Base-by-base conservation (phyloP, 2,797 vertebrate species). In the Tinamus major region DNA sequence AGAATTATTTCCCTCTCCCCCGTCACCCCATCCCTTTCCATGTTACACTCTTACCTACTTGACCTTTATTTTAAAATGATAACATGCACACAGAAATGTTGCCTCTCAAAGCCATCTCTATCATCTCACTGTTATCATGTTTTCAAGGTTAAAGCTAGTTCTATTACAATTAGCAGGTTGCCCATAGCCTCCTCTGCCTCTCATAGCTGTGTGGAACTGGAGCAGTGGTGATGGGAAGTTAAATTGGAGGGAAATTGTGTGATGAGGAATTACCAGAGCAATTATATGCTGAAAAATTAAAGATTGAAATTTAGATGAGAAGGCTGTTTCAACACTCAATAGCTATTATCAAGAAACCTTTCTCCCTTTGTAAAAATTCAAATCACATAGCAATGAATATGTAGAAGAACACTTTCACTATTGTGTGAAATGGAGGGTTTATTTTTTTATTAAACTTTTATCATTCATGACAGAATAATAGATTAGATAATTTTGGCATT, bases 401-500 rank as follows among this genome's bases (percentile, higher is more conserved):
- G 68, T 41, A 62, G 78, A 74, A 67, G 33, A 87, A 76, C 49
- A 27, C 41, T 77, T 71, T 68, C 74, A 31, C 64, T 79, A 15
- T 59, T 63, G 49, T 58, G 51, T 79, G 87, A 67, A 89, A 92
- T 23, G 17, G 24, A 58, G n/a, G 19, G 27, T 29, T 55, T 31
- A 46, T 87, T 76, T 85, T 85, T 70, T 85, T 89, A 77, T 56
- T 56, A 31, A 56, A 85, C 62, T 82, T 90, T 92, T 81, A 79
- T 90, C 71, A 89, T 79, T 86, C 85, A 15, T 65, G 83, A 93
- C 80, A 83, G 79, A 72, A 56, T 94, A 95, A 96, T 94, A 78
- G 94, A 97, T 94, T 59, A 87, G 72, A 81, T 94, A 37, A 90
- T 85, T 91, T 80, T 78, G 85, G 95, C 83, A 69, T 51, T 77